These are phyloP conservation scores for Muscina levida DNA, from an alignment of 2,888 invertebrate species.

Conservation along the genomic window DNA sequence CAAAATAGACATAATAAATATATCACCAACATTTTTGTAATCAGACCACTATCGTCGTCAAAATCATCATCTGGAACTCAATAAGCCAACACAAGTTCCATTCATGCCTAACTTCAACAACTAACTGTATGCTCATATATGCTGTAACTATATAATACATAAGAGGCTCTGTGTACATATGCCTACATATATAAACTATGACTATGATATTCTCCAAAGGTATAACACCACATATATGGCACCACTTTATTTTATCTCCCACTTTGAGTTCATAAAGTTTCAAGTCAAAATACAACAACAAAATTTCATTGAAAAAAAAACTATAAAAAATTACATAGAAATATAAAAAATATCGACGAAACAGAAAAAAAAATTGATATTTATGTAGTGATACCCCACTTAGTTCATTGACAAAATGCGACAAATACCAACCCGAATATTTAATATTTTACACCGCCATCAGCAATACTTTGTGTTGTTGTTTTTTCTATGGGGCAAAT, in stretches of 20 bases:
- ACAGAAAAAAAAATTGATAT: constrained; percentile 29
- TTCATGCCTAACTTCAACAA: no score
- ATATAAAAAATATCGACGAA: background rate
- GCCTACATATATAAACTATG: no score
- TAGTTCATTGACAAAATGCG: constrained; percentile 42
- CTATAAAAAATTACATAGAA: background rate
- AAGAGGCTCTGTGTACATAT: no score
- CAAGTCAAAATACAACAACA: background rate
- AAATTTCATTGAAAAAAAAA: constrained; percentile 11
- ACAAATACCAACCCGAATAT: background rate
- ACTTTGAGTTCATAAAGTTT: constrained; percentile 40
- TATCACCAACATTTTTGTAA: no score
- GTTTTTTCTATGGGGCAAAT: no score
- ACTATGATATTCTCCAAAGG: no score
- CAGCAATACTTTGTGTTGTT: no score
- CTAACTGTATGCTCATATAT: no score
- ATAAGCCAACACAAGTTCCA: no score
- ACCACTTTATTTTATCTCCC: constrained; percentile 33
- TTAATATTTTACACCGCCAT: constrained; percentile 19
- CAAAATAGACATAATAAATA: no score
- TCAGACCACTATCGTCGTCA: constrained; percentile 13
- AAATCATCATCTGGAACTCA: background rate
- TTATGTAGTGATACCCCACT: constrained; percentile 27
- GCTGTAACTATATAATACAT: no score
- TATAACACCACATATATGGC: background rate